Evolutionary conservation across 1,140 invertebrate genomes (phyloP).

Genomic region (Lepidurus arcticus): DNA sequence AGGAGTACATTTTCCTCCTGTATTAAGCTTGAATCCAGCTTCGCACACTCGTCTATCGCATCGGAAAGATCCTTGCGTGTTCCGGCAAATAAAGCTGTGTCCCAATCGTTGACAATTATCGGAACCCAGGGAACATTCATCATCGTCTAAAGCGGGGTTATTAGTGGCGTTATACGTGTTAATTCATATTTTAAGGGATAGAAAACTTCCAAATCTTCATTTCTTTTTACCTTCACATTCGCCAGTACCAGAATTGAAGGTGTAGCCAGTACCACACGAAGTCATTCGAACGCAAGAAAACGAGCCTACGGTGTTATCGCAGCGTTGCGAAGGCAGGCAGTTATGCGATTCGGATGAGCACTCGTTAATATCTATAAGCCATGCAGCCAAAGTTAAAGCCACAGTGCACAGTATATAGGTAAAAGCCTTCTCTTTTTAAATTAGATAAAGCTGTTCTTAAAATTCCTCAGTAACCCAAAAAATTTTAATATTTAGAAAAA

Average conservation of each 20-base stretch:
- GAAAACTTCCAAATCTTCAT: constrained; percentile 24
- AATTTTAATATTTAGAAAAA: constrained; percentile 15
- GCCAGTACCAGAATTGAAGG: constrained; percentile 76
- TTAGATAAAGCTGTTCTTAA: too few species aligned
- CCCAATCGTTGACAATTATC: constrained; percentile 67
- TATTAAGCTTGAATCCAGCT: constrained; percentile 41
- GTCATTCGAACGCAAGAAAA: constrained; percentile 73
- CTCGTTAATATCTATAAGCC: constrained; percentile 57
- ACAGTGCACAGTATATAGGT: not conserved
- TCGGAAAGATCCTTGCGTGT: constrained; percentile 72
- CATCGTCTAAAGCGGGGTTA: constrained; percentile 62
- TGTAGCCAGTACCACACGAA: constrained; percentile 94
- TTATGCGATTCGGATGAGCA: constrained; percentile 53
- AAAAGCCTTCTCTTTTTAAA: too few species aligned
- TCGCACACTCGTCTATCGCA: constrained; percentile 59
- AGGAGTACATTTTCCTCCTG: constrained; percentile 38
- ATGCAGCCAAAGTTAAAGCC: not conserved
- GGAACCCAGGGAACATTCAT: constrained; percentile 77
- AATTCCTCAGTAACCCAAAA: not conserved
- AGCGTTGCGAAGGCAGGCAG: constrained; percentile 64
- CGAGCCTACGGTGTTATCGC: constrained; percentile 84
- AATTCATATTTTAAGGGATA: not conserved
- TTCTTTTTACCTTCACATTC: constrained; percentile 69
- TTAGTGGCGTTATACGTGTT: not conserved
- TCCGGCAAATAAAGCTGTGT: constrained; percentile 70